These are phyloP conservation scores for Hipparchia sbordonii DNA, from an alignment of 2,888 invertebrate genomes.

Conservation along the genomic window DNA sequence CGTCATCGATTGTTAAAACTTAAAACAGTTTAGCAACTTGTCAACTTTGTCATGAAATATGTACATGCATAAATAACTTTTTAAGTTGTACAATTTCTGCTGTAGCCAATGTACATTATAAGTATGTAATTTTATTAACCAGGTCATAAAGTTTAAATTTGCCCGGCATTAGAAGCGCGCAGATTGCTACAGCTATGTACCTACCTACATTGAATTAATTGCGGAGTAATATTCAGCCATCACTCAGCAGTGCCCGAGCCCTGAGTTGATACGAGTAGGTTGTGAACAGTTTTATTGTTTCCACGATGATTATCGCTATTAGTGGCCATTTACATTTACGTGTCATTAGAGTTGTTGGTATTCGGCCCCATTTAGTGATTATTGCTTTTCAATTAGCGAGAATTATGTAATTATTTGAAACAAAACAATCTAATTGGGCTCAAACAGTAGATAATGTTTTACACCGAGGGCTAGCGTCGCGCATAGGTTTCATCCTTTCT, in stretches of 20 bases:
- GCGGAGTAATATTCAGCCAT: background rate
- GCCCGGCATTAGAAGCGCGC: background rate
- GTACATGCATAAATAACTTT: background rate
- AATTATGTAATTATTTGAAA: background rate
- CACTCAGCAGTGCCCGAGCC: background rate
- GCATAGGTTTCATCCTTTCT: no score
- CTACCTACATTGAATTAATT: background rate
- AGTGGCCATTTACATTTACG: background rate
- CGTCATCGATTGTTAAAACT: background rate
- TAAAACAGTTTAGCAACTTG: background rate
- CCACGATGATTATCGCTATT: background rate
- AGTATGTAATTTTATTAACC: background rate
- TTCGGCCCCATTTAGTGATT: background rate
- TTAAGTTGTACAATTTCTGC: background rate
- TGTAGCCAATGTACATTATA: no score
- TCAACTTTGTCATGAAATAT: background rate
- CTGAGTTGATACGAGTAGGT: background rate
- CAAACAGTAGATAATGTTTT: background rate
- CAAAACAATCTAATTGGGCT: background rate
- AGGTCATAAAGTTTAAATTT: background rate
- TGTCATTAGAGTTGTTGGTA: background rate
- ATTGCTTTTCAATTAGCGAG: background rate
- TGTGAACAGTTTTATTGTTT: conserved; percentile 1
- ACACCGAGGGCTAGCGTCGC: no score
- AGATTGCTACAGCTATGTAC: background rate